These are phyloP conservation scores for Hydropsyche betteni DNA, from an alignment of 2,888 invertebrate species.

Conservation along the genomic window DNA sequence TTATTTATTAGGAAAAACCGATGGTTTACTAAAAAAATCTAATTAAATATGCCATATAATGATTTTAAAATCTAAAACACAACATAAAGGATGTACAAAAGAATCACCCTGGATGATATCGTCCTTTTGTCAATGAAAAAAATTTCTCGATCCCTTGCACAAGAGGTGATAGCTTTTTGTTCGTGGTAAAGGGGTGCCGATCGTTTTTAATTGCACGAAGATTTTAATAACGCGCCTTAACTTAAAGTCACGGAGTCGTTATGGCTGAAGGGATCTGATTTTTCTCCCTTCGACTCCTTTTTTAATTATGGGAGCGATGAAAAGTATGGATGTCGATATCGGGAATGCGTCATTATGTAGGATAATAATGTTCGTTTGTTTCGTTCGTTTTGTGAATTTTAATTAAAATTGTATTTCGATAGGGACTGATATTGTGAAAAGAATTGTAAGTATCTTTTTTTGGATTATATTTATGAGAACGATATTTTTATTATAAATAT, in stretches of 20 bases:
- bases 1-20: no score
- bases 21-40: no score
- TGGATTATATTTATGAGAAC: no score
- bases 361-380: no score
- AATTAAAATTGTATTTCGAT: constrained; percentile 8
- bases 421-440: no score
- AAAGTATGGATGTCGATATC: not conserved
- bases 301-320: not conserved
- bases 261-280: constrained; percentile 12
- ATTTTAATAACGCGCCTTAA: constrained; percentile 50
- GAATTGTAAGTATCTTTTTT: no score
- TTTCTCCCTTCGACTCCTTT: constrained; percentile 5
- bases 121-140: constrained; percentile 33
- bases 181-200: constrained; percentile 47
- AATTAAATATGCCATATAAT: no score
- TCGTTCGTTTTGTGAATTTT: not conserved
- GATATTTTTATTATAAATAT: no score
- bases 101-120: constrained; percentile 10
- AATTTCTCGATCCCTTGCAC: constrained; percentile 36
- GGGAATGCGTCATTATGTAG: no score
- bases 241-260: constrained; percentile 47
- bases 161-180: constrained; percentile 32
- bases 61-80: not conserved
- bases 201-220: constrained; percentile 50
- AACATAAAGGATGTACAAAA: constrained; percentile 21